A percentile compares a stretch with the other conserved stretches of the same genome.
Conservation (phyloP, 1,140 invertebrate genomes). For the Drosophila teissieri region DNA sequence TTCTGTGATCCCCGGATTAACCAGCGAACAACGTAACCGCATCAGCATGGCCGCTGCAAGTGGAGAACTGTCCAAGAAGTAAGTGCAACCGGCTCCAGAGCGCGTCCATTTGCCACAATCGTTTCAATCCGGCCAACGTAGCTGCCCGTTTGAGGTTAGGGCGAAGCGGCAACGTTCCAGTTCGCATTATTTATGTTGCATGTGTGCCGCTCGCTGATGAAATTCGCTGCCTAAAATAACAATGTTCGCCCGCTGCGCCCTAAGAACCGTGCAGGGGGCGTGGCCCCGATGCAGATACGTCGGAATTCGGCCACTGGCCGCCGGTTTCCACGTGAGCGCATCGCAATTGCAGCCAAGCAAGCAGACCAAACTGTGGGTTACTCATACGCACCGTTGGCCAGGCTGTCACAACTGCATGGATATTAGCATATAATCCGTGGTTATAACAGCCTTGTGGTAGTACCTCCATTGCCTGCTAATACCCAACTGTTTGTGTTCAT, state of each 20-base stretch:
- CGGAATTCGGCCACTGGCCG: not conserved
- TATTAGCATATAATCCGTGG: not conserved
- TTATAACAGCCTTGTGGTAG: conserved; percentile 3
- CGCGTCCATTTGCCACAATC: not conserved
- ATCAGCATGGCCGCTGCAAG: conserved; percentile 73
- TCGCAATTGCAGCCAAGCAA: conserved; percentile 66
- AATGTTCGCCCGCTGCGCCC: conserved; percentile 40
- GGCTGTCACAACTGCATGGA: conserved; percentile 5
- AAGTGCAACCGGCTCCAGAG: conserved; percentile 37
- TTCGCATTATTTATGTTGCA: not conserved
- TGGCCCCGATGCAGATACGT: not conserved
- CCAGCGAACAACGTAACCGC: conserved; percentile 13
- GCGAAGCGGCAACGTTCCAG: conserved; percentile 38
- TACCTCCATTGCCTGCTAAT: not conserved
- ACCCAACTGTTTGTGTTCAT: no score
- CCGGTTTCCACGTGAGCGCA: conserved; percentile 49
- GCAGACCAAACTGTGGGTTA: conserved; percentile 76
- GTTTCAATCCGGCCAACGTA: conserved; percentile 1
- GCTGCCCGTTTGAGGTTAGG: conserved; percentile 62
- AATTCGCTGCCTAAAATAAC: conserved; percentile 5
- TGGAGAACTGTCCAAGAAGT: conserved; percentile 82
- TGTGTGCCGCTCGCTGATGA: conserved; percentile 2
- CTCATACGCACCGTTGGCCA: conserved; percentile 1
- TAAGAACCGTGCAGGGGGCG: conserved; percentile 24
- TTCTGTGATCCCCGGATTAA: conserved; percentile 3